Percentiles rank a stretch among this genome's conserved stretches.
Evolutionary conservation across 2,888 invertebrate genomes (phyloP).

Genomic region (Thymelicus acteon): DNA sequence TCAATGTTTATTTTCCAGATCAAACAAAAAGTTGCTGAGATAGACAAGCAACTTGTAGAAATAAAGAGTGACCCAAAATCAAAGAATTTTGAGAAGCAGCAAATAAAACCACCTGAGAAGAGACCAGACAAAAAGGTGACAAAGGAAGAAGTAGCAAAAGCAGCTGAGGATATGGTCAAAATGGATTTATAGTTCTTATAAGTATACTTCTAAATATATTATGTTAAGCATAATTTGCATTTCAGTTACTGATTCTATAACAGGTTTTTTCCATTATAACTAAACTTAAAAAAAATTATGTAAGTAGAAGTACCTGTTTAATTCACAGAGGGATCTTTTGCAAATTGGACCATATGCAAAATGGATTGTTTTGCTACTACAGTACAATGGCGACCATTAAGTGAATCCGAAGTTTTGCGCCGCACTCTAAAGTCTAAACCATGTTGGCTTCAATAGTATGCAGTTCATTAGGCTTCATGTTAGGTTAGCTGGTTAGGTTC

Average conservation of each 20-base stretch:
- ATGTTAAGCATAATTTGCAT: not conserved
- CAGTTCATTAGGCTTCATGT: too few species aligned
- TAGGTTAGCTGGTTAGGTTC: too few species aligned
- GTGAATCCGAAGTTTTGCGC: too few species aligned
- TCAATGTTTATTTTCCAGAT: conserved; percentile 57
- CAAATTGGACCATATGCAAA: too few species aligned
- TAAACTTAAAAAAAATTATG: too few species aligned
- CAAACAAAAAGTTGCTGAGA: conserved; percentile 73
- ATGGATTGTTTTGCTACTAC: too few species aligned
- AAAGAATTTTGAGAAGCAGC: conserved; percentile 47
- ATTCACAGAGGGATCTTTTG: too few species aligned
- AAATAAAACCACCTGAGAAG: conserved; percentile 53
- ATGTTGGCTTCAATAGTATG: too few species aligned
- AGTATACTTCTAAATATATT: conserved; percentile 13
- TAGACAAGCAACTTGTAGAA: conserved; percentile 73
- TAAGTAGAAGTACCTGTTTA: too few species aligned
- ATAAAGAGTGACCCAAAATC: conserved; percentile 62
- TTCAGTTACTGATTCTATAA: not conserved
- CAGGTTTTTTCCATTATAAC: too few species aligned
- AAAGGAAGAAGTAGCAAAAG: conserved; percentile 67
- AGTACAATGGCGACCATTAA: too few species aligned
- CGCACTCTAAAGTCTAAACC: too few species aligned
- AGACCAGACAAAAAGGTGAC: conserved; percentile 58
- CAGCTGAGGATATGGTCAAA: conserved; percentile 66
- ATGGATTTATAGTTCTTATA: conserved; percentile 67